phyloP scores from a whole-genome alignment of 2,888 invertebrate species.

The Helobdella robusta region DNA sequence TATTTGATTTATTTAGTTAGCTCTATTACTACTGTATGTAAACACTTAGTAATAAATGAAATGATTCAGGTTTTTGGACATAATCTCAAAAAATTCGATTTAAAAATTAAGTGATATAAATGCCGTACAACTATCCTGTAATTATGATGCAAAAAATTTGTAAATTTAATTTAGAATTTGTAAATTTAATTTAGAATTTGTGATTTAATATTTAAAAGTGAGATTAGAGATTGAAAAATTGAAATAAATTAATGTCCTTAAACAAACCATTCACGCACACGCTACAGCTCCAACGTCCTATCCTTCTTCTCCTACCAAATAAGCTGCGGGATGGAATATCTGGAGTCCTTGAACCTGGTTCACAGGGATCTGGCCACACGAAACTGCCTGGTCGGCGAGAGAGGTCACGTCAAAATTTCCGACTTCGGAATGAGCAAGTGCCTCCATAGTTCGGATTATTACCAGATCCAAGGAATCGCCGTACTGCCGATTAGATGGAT shows the following conservation, averaged over 20 bases:
- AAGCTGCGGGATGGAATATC: slow-evolving; percentile 55
- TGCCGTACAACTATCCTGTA: no score
- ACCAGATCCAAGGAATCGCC: slow-evolving; percentile 68
- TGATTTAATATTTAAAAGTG: no score
- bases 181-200: no score
- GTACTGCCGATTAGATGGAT: slow-evolving; percentile 77
- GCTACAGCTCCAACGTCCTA: slow-evolving; percentile 2
- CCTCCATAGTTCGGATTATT: slow-evolving; percentile 41
- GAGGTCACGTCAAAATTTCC: slow-evolving; percentile 39
- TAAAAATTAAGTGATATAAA: no score
- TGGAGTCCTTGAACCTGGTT: background rate
- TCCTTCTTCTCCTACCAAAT: slow-evolving; percentile 51
- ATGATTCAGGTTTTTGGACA: no score
- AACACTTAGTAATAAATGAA: no score
- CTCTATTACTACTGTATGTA: no score
- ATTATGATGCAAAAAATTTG: no score
- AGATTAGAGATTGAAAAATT: no score
- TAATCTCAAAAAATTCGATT: no score
- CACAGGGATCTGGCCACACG: slow-evolving; percentile 19
- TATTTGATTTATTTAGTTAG: no score
- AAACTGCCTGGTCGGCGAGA: slow-evolving; percentile 57
- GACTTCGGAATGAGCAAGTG: slow-evolving; percentile 27
- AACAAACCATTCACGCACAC: background rate
- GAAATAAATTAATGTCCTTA: background rate
- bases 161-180: no score